These are phyloP conservation scores for Watersipora subatra DNA, from an alignment of 1,140 invertebrate species.

Conservation along the genomic window DNA sequence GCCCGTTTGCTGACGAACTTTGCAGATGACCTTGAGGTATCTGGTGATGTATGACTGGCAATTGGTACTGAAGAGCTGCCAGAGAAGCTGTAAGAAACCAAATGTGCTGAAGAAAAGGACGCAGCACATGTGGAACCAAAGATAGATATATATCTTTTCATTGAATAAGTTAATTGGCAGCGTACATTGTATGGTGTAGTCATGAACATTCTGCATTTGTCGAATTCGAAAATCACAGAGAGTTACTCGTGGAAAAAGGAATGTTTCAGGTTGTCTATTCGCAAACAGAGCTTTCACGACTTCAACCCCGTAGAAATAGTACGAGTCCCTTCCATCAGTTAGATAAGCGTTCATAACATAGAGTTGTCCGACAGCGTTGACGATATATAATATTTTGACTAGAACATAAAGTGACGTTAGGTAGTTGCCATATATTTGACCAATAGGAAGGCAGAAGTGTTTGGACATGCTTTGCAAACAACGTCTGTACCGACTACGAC, in stretches of 20 bases:
- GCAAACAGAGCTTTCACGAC: conserved; percentile 32
- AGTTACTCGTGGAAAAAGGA: conserved; percentile 41
- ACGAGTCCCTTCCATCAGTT: conserved; percentile 27
- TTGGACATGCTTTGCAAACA: conserved; percentile 28
- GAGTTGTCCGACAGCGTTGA: conserved; percentile 43
- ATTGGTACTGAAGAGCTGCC: conserved; percentile 28
- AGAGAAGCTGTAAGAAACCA: conserved; percentile 33
- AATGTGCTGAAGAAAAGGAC: conserved; percentile 40
- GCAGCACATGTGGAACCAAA: conserved; percentile 48
- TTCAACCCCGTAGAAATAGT: conserved; percentile 43
- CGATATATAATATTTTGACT: conserved; percentile 42
- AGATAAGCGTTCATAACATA: conserved; percentile 42
- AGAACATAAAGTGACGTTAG: conserved; percentile 43
- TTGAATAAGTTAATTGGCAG: conserved; percentile 48
- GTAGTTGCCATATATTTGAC: conserved; percentile 36
- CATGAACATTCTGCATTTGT: conserved; percentile 37
- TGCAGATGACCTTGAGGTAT: conserved; percentile 38
- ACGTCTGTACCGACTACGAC: conserved; percentile 30
- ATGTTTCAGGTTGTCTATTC: conserved; percentile 28
- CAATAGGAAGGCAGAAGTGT: background rate
- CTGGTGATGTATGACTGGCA: conserved; percentile 36
- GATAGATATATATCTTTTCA: conserved; percentile 46
- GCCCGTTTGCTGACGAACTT: conserved; percentile 25
- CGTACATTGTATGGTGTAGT: conserved; percentile 46
- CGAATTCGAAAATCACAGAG: conserved; percentile 36